These are phyloP conservation scores for Anthopleura xanthogrammica DNA, from an alignment of 92 coral and sea anemone genomes.

Conservation along the genomic window DNA sequence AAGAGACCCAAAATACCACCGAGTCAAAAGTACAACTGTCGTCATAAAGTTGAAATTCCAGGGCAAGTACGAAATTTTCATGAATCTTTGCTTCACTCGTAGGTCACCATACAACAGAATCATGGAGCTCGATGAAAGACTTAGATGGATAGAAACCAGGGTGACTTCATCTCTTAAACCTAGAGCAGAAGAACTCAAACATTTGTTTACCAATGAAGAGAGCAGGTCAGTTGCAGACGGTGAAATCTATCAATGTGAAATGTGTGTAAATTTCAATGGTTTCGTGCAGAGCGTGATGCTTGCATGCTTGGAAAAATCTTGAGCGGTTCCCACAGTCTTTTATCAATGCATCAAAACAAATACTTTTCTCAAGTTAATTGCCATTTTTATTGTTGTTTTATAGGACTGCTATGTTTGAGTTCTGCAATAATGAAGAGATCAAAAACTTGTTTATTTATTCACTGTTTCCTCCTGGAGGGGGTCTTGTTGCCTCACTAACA, in stretches of 20 bases:
- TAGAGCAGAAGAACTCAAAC: conserved; percentile 94
- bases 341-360: no score
- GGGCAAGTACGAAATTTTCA: not conserved
- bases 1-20: not conserved
- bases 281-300: no score
- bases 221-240: conserved; percentile 62
- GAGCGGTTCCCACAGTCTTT: no score
- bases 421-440: conserved; percentile 96
- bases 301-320: no score
- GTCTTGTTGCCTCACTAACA: conserved; percentile 76
- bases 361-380: not conserved
- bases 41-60: not conserved
- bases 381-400: not conserved
- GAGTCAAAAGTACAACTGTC: not conserved
- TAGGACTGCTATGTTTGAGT: conserved; percentile 98
- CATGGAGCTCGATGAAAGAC: conserved; percentile 96
- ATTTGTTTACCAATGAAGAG: conserved; percentile 87
- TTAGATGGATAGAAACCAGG: conserved; percentile 93
- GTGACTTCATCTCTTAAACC: conserved; percentile 98
- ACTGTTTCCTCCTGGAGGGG: conserved; percentile 61
- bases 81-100: not conserved
- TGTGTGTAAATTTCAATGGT: no score
- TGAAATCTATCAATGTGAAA: not conserved
- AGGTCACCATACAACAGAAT: not conserved
- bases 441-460: conserved; percentile 76